These are phyloP conservation scores for Parazoanthus darwini DNA, from an alignment of 92 coral and sea anemone species.

Conservation along the genomic window DNA sequence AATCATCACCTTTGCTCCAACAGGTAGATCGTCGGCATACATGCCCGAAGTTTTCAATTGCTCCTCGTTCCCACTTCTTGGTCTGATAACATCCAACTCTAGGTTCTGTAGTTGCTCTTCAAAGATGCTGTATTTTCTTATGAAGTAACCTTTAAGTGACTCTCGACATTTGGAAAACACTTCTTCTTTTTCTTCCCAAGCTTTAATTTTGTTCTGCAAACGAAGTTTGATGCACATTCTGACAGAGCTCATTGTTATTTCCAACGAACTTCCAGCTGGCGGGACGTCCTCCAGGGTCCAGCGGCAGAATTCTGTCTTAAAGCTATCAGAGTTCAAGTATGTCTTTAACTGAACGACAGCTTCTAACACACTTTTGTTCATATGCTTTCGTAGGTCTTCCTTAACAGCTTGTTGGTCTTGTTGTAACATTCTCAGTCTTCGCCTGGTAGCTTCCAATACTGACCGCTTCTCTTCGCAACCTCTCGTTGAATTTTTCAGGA, in stretches of 20 bases:
- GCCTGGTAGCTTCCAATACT: background rate
- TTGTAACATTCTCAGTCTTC: background rate
- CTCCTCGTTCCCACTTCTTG: background rate
- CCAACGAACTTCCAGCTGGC: conserved; percentile 9
- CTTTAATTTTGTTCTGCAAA: background rate
- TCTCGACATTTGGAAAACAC: background rate
- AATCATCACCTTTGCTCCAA: conserved; percentile 9
- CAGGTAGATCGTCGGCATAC: background rate
- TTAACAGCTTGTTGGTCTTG: background rate
- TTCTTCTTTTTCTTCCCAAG: conserved; percentile 34
- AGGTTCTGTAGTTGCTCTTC: background rate
- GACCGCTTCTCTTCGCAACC: background rate
- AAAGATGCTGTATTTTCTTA: background rate
- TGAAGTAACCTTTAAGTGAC: background rate
- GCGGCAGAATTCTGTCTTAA: conserved; percentile 1
- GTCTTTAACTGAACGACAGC: background rate
- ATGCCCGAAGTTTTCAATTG: background rate
- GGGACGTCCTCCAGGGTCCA: conserved; percentile 28
- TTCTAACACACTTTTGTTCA: background rate
- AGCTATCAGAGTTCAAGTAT: background rate
- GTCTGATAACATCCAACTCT: background rate
- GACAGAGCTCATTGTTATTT: background rate
- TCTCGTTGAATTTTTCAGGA: conserved; percentile 16
- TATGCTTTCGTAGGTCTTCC: background rate
- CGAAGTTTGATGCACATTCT: conserved; percentile 23